Evolutionary conservation across 2,113 vertebrate species (phyloP), one percentile per base, ranked within the genome.

Genomic region (Bambusicola thoracicus): DNA sequence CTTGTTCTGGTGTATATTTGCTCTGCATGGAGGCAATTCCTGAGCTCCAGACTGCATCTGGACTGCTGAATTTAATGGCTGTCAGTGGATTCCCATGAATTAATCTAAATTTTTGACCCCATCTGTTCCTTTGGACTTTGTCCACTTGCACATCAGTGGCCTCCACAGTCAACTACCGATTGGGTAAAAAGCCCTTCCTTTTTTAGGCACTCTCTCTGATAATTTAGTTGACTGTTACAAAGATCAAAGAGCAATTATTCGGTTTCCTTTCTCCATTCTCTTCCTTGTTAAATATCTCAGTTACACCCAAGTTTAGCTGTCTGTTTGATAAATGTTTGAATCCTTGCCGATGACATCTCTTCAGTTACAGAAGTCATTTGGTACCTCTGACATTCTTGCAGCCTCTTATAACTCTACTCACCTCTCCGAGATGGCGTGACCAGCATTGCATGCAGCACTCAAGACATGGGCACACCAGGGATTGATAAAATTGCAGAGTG

Each of bases 401-500:
- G 68, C 72, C 51, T 69, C 59, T 79, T 18, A 63, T 89, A 46
- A 19, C 38, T 86, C 82, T 53, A 11, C 53, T 61, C 10, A n/a
- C 65, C 21, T 86, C 80, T 77, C 9, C 30, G 85, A 95, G 93
- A 70, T 19, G 65, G 55, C 13, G 43, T 59, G 65, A 78, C 80
- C 48, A 72, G 65, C 78, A 81, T 6, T 72, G 32, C 76, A 69
- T 30, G 46, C 76, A 67, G 49, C 30, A 43, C 83, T 92, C 43
- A 62, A 83, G 87, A 59, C 72, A 43, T 4, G 25, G 76, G 29
- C 51, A 78, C 83, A 75, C 73, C 8, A 5, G 92, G 76, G 82
- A 88, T 1, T 92, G 65, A 68, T 36, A 86, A 74, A 95, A 81
- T 86, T 88, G 85, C 56, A 86, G 83, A 95, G 70, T 61, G 76